Evolutionary conservation across 2,113 vertebrate species (phyloP).

Genomic region (Amblyornis subalaris): DNA sequence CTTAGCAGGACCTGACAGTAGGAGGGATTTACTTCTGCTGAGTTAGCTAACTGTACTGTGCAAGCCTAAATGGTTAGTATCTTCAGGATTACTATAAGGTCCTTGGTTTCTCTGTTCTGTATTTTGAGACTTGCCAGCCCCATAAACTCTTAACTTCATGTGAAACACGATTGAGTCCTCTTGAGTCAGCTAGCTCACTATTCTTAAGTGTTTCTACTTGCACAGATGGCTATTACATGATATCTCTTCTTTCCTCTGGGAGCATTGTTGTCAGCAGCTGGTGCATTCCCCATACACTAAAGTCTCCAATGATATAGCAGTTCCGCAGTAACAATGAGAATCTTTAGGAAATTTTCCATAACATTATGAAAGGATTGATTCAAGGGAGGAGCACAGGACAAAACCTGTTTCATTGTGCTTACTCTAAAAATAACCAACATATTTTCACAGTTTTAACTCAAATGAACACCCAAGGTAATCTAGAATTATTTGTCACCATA

Average conservation of each 20-base stretch:
- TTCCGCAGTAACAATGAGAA: background rate
- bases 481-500: background rate
- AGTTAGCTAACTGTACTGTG: background rate
- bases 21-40: background rate
- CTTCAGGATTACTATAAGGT: background rate
- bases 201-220: background rate
- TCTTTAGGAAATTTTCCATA: background rate
- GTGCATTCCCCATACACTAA: background rate
- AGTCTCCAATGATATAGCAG: background rate
- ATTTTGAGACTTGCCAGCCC: background rate
- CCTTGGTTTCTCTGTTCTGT: background rate
- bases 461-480: background rate
- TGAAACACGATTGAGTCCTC: background rate
- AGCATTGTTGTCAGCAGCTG: background rate
- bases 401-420: background rate
- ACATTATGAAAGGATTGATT: background rate
- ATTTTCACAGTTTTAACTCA: background rate
- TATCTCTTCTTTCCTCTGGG: background rate
- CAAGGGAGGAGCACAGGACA: background rate
- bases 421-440: background rate
- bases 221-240: background rate
- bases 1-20: background rate
- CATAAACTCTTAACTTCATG: background rate
- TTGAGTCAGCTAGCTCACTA: background rate
- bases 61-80: background rate